Base-by-base conservation (phyloP, 2,113 vertebrate species). In the Rhegmatorhina hoffmannsi region DNA sequence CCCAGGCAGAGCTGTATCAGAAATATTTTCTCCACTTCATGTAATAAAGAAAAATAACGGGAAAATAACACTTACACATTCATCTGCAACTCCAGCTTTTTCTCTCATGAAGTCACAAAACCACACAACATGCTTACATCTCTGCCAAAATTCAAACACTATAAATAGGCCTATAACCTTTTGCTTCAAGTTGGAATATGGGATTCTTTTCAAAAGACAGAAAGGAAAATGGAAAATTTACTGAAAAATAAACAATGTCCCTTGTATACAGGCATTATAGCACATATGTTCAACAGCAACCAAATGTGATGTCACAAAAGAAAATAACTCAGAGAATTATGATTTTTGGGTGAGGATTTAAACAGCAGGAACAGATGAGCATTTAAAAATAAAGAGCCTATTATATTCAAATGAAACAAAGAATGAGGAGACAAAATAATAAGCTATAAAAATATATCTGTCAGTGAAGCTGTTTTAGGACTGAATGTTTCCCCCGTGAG, bases 321-420 rank as follows among this genome's bases (percentile, higher is more conserved):
- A 91, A 90, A 89, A 44, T 7, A 84, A 78, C 62, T 3, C 53
- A 47, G 34, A 95, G 34, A 93, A 92, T 90, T 89, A 81, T 58
- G 68, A 81, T 52, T 94, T 96, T 93, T 4, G 68, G 40, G 66
- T 87, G 66, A 96, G 58, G 40, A 90, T 81, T 60, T 78, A 84
- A 93, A 84, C 56, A 93, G 83, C 74, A 91, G 70, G 66, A 95
- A 92, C 69, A 94, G 77, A 96, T 16, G 70, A 96, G 53, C n/a
- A 72, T 70, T 96, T 93, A 92, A 95, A 96, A 96, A 97, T 89
- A 94, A 96, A 94, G 11, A 75, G 26, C 40, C 66, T 76, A 90
- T 96, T 94, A 89, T 89, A 96, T 90, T 94, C 83, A 93, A 92
- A 96, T 95, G 49, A 92, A 97, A 92, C 44, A 73, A 92, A 92